phyloP scores from a whole-genome alignment of 2,113 vertebrate species.

The Lynx canadensis region DNA sequence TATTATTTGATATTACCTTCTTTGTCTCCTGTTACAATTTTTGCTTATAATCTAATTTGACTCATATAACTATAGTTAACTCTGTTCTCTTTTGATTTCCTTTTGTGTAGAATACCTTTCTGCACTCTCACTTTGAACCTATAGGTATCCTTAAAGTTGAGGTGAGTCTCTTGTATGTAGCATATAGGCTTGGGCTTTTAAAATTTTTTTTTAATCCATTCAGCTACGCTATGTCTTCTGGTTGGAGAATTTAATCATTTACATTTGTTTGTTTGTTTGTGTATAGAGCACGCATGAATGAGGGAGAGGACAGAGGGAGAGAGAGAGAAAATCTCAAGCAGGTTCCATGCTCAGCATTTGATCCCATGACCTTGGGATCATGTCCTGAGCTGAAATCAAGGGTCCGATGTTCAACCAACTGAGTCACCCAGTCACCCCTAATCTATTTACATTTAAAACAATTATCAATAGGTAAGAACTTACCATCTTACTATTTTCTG shows the following conservation, averaged over 20 bases:
- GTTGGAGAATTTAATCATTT: background rate
- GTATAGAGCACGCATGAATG: too few species aligned
- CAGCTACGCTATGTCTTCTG: background rate
- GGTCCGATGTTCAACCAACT: too few species aligned
- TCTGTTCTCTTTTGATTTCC: background rate
- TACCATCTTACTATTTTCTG: background rate
- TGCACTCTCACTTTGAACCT: background rate
- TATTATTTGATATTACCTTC: background rate
- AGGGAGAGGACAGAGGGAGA: too few species aligned
- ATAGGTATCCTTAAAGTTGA: background rate
- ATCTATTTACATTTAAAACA: background rate
- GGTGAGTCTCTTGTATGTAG: background rate
- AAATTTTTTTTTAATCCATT: background rate
- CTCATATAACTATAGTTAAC: background rate
- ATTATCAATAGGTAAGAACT: background rate
- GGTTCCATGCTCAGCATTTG: too few species aligned
- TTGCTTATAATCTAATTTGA: background rate
- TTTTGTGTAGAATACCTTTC: background rate
- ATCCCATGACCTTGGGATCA: too few species aligned
- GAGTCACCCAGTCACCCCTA: background rate
- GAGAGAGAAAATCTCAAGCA: too few species aligned
- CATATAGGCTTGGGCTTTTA: background rate
- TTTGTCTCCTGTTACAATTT: background rate
- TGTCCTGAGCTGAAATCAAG: too few species aligned
- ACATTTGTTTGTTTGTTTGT: too few species aligned